phyloP scores from a whole-genome alignment of 2,113 vertebrate species.

The Albula goreensis region DNA sequence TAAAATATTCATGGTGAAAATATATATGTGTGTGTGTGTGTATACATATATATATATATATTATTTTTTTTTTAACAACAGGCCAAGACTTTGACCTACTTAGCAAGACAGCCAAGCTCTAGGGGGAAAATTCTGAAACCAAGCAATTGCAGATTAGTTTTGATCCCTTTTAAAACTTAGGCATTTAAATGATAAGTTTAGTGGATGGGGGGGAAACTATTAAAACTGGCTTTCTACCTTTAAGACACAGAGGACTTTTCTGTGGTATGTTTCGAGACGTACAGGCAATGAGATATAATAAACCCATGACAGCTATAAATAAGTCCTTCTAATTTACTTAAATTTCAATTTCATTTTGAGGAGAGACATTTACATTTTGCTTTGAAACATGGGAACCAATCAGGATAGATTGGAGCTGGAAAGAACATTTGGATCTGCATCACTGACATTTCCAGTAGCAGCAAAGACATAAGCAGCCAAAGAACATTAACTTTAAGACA shows the following conservation, averaged over 20 bases:
- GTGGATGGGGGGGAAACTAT: too few relatives aligned
- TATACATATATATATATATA: too few relatives aligned
- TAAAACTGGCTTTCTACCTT: background rate
- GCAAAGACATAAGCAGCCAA: background rate
- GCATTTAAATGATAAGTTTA: background rate
- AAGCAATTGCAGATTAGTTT: background rate
- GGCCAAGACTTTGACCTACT: slow-evolving; percentile 1
- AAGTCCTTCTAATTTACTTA: background rate
- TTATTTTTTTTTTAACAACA: background rate
- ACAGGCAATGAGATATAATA: background rate
- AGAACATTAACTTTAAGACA: background rate
- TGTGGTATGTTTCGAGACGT: background rate
- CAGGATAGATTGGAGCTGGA: background rate
- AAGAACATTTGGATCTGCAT: background rate
- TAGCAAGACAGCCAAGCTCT: background rate
- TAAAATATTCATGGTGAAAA: background rate
- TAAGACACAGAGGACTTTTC: background rate
- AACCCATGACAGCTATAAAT: background rate
- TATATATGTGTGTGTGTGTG: background rate
- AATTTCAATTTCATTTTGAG: background rate
- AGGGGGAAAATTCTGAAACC: background rate
- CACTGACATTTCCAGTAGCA: background rate
- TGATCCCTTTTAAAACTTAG: background rate
- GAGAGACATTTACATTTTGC: background rate
- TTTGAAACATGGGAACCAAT: background rate